Evolutionary conservation across 2,113 vertebrate genomes (phyloP).

Genomic region (Chloropsis cyanopogon): DNA sequence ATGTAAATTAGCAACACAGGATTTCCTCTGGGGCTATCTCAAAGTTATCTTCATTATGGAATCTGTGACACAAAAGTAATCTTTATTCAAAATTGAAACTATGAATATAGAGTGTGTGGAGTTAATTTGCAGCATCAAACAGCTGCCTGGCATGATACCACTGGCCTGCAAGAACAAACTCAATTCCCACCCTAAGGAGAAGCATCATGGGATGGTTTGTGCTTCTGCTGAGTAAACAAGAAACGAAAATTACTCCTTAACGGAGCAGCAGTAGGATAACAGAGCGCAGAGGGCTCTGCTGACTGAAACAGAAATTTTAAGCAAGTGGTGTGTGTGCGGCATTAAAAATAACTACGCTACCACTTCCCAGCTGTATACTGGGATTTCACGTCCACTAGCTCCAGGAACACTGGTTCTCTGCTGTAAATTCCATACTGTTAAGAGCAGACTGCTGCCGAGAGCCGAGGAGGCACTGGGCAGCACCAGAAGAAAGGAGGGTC

Average conservation of each 20-base stretch:
- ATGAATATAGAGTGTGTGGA: fast-evolving
- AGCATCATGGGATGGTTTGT: background rate
- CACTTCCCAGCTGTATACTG: background rate
- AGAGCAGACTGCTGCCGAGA: fast-evolving
- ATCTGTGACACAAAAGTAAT: fast-evolving
- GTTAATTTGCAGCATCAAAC: background rate
- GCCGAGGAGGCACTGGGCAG: background rate
- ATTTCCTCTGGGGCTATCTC: background rate
- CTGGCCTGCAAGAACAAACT: background rate
- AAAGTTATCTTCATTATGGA: background rate
- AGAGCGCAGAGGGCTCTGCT: background rate
- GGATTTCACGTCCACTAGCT: background rate
- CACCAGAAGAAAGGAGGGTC: no score
- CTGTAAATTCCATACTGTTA: background rate
- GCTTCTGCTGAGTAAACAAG: background rate
- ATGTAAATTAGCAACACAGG: no score
- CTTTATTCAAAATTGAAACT: background rate
- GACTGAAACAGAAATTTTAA: background rate
- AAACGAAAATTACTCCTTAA: background rate
- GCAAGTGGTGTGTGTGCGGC: background rate
- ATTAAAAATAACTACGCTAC: no score
- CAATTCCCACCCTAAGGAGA: background rate
- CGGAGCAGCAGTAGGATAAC: background rate
- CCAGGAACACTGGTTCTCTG: background rate
- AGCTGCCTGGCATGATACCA: fast-evolving